These are phyloP conservation scores for Arbacia lixula DNA, from an alignment of 53 echinoderm and acorn worm genomes.

Conservation along the genomic window DNA sequence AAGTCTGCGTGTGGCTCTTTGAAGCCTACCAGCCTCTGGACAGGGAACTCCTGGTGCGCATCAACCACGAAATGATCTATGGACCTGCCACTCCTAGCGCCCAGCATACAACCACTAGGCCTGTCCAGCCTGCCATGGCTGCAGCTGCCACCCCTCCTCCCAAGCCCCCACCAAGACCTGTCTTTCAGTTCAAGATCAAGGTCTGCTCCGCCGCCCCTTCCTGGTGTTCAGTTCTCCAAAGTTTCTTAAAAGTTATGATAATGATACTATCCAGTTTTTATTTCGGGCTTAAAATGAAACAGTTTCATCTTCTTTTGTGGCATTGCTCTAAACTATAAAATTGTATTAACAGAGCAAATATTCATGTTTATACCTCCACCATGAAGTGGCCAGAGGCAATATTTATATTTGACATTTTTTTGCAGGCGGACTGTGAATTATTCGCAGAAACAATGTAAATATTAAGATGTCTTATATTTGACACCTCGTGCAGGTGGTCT, in stretches of 20 bases:
- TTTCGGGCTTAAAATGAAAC: too few species aligned
- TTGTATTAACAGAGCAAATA: too few species aligned
- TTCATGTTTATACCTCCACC: too few species aligned
- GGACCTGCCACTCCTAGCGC: conserved; percentile 3
- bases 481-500: conserved; percentile 49
- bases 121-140: conserved; percentile 4
- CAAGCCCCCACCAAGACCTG: not conserved
- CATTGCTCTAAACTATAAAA: too few species aligned
- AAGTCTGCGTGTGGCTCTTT: conserved; percentile 8
- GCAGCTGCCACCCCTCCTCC: not conserved
- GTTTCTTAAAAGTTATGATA: too few species aligned
- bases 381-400: too few species aligned
- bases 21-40: conserved; percentile 23
- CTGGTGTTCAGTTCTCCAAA: conserved; percentile 72
- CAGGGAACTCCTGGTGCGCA: conserved; percentile 9
- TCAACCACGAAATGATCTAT: conserved; percentile 36
- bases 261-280: too few species aligned
- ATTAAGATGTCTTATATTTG: too few species aligned
- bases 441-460: too few species aligned
- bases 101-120: not conserved
- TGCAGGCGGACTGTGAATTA: too few species aligned
- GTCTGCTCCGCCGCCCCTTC: not conserved
- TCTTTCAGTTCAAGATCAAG: conserved; percentile 30
- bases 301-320: too few species aligned
- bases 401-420: too few species aligned